Evolutionary conservation across 2,113 vertebrate genomes (phyloP).

Genomic region (Cyrtonyx montezumae): DNA sequence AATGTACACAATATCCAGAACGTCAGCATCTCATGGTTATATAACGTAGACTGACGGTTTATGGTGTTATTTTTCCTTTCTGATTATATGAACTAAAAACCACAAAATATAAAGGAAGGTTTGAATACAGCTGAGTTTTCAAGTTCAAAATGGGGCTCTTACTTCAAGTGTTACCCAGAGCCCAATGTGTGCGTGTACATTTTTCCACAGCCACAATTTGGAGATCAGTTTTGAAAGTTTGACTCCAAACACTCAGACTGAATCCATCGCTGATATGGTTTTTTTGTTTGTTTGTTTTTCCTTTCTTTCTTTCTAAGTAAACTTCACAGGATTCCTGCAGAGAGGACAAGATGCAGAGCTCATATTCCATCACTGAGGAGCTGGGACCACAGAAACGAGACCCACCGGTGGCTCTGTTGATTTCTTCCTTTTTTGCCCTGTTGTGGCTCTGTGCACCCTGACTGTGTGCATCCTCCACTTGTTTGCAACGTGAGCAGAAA

Average conservation of each 20-base stretch:
- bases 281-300: background rate
- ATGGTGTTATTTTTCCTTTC: background rate
- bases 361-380: background rate
- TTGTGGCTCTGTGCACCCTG: background rate
- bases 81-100: background rate
- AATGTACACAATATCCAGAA: background rate
- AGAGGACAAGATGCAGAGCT: background rate
- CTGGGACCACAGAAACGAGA: background rate
- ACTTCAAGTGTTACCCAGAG: background rate
- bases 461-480: no score
- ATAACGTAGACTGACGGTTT: background rate
- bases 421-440: background rate
- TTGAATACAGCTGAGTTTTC: background rate
- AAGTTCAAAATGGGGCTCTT: background rate
- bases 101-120: background rate
- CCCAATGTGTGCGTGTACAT: background rate
- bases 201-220: background rate
- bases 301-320: background rate
- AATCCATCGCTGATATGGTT: background rate
- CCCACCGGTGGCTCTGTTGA: background rate
- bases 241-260: background rate
- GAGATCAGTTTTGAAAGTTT: background rate
- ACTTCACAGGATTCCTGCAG: background rate
- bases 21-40: background rate
- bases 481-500: background rate